A percentile compares a stretch with the other conserved stretches of the same genome.
phyloP scores from a whole-genome alignment of 1,140 invertebrate species.

The Epicauta chinensis region DNA sequence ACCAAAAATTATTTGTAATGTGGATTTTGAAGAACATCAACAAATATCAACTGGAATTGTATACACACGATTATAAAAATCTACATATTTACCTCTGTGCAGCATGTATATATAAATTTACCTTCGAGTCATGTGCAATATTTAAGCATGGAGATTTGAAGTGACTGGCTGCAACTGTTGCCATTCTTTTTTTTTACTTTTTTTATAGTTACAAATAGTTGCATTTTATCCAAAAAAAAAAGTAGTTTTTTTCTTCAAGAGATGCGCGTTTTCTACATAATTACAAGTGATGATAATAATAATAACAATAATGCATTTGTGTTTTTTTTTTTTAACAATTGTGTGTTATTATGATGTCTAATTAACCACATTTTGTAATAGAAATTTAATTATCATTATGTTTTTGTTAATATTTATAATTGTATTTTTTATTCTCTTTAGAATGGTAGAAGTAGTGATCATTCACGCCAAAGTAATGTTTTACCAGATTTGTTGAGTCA shows the following conservation, averaged over 20 bases:
- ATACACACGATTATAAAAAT: not conserved
- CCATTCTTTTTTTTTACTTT: conserved; percentile 15
- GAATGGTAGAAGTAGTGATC: conserved; percentile 61
- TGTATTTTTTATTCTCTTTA: conserved; percentile 41
- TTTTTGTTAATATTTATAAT: not conserved
- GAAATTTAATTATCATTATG: no score
- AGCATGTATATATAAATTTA: conserved; percentile 18
- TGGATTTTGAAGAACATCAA: no score
- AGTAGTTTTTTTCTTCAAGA: not conserved
- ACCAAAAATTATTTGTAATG: no score
- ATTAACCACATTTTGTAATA: no score
- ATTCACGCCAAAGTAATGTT: conserved; percentile 79
- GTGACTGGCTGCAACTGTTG: conserved; percentile 36
- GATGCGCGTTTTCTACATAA: no score
- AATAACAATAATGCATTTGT: conserved; percentile 2
- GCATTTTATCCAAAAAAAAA: not conserved
- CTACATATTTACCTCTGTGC: not conserved
- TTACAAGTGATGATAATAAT: no score
- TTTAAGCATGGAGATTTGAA: conserved; percentile 24
- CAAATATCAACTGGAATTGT: not conserved
- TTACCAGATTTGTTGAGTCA: conserved; percentile 89
- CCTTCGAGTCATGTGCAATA: conserved; percentile 10
- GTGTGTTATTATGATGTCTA: conserved; percentile 12
- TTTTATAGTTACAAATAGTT: not conserved
- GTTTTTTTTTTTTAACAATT: conserved; percentile 11